Evolutionary conservation across 2,113 vertebrate species (phyloP).

Genomic region (Cyanistes caeruleus): DNA sequence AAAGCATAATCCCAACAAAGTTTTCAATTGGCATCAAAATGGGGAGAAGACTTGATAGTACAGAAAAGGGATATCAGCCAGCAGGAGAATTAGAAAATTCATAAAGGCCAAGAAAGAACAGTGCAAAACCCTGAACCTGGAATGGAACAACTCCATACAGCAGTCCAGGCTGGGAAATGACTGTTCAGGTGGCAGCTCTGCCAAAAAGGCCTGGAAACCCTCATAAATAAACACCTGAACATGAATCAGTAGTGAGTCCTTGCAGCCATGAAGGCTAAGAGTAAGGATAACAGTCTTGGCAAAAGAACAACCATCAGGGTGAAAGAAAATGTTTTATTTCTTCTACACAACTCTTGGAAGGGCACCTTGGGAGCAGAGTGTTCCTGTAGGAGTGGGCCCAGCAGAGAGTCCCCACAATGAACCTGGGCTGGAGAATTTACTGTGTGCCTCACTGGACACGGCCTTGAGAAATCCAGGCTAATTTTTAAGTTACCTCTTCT

Average conservation of each 20-base stretch:
- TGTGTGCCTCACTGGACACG: neutral
- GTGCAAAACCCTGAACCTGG: neutral
- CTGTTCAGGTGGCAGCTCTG: neutral
- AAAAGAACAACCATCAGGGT: neutral
- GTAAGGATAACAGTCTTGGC: neutral
- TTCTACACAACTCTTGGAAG: neutral
- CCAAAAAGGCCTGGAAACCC: neutral
- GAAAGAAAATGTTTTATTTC: neutral
- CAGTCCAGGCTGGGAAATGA: neutral
- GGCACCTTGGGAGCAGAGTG: neutral
- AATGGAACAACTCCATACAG: neutral
- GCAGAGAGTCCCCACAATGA: neutral
- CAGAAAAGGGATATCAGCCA: neutral
- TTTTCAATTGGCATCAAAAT: neutral
- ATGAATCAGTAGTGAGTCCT: neutral
- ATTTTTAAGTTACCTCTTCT: neutral
- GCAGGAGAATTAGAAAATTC: neutral
- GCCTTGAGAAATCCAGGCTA: neutral
- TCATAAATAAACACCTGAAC: neutral
- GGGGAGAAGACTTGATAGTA: accelerated
- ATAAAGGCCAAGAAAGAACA: neutral
- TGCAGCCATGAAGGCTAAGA: neutral
- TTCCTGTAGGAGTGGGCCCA: neutral
- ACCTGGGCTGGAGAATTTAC: neutral
- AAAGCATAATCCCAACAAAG: neutral